Evolutionary conservation across 2,797 vertebrate genomes (phyloP), one percentile per base, ranked within the genome.

Genomic region (Pseudochirops corinnae): DNA sequence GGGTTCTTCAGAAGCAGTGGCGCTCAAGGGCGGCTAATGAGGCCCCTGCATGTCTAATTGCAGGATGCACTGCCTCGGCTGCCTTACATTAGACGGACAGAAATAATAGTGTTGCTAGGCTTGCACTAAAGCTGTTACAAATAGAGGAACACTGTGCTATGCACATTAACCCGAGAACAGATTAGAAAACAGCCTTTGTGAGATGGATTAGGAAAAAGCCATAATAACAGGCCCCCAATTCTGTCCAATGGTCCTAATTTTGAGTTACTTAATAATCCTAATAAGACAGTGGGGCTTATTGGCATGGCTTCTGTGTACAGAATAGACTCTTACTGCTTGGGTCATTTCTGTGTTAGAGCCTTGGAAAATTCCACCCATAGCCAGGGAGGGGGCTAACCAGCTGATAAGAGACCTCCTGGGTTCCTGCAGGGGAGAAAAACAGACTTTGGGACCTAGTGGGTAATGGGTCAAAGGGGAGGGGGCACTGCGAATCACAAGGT

Each of bases 161-260:
- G 58, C 53, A 56, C 92, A 52, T 67, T 50, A 94, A 31, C 4
- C 56, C 55, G 62, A 91, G 46, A 93, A 95, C 56, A 90, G 56
- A 93, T 91, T 94, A 50, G 24, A 96, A 95, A 96, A 93, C 56
- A 58, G 90, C 18, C 56, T 97, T 95, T 95, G 33, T 94, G 82
- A 90, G 60, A 93, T 94, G 2, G 55, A 92, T 90, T 93, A 50
- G 55, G 56, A 50, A 39, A 95, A 94, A 92, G 26, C 31, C 14
- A 39, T 95, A 91, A 93, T 94, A 94, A 92, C 91, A 97, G 90
- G 92, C 82, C 52, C 94, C 90, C 95, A 67, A 94, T 96, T 91
- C 16, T 96, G 28, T 55, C 26, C 91, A 28, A 91, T 93, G 67
- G 55, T 92, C 12, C 46, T 94, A 14, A 0, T 58, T 55, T 90